phyloP scores from a whole-genome alignment of 2,888 invertebrate genomes.

The Hoplodrina blanda region DNA sequence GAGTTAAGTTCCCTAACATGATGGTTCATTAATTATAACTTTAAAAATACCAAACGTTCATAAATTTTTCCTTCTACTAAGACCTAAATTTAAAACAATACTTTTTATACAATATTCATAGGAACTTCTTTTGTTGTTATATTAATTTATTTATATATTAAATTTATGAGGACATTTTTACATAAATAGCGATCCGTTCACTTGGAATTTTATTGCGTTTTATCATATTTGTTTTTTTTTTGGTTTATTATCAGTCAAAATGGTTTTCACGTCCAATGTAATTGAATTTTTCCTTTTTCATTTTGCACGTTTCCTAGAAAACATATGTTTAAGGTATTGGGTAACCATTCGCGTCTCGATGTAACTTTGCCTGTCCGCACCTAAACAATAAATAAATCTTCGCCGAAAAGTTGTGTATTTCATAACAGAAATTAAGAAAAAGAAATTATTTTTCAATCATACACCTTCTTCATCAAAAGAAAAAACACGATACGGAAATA shows the following conservation, averaged over 20 bases:
- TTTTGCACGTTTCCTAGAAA: slow-evolving; percentile 86
- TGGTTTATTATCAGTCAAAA: slow-evolving; percentile 76
- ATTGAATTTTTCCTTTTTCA: slow-evolving; percentile 66
- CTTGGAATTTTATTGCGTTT: slow-evolving; percentile 79
- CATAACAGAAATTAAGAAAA: slow-evolving; percentile 73
- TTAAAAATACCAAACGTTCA: slow-evolving; percentile 90
- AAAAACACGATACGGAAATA: slow-evolving; percentile 80
- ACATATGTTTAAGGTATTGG: slow-evolving; percentile 79
- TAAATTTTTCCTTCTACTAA: slow-evolving; percentile 90
- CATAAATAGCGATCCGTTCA: slow-evolving; percentile 90
- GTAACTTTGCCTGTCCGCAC: slow-evolving; percentile 80
- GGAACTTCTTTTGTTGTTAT: slow-evolving; percentile 91
- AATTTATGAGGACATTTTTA: slow-evolving; percentile 89
- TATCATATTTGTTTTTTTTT: slow-evolving; percentile 70
- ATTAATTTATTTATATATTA: slow-evolving; percentile 90
- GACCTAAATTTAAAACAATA: slow-evolving; percentile 90
- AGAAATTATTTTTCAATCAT: slow-evolving; percentile 66
- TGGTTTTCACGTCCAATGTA: slow-evolving; percentile 75
- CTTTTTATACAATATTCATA: slow-evolving; percentile 90
- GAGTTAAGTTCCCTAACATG: slow-evolving; percentile 85
- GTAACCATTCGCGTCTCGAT: slow-evolving; percentile 81
- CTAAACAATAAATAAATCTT: slow-evolving; percentile 78
- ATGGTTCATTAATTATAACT: slow-evolving; percentile 86
- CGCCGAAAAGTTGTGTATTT: slow-evolving; percentile 88
- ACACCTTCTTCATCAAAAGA: slow-evolving; percentile 73